Evolutionary conservation across 2,888 invertebrate species (phyloP), one percentile per base, ranked within the genome.

Genomic region (Luperina testacea): DNA sequence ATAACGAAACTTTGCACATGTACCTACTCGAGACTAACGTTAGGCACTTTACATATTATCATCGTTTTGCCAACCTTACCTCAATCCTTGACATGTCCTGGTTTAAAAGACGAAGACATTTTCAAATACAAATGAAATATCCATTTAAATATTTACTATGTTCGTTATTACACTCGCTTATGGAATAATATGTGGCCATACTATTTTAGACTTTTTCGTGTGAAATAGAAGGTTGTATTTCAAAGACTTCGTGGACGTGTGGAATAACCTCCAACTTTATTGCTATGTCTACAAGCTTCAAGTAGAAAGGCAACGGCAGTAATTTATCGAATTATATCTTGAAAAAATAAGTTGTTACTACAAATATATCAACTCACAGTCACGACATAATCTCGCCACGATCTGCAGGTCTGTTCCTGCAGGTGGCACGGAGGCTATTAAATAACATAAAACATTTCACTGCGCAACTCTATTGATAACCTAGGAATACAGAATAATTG

Each of bases 251-350:
- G n/a, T 51, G 42, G 42, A 45, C 38, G 68, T 80, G 42, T 51
- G 63, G 11, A 74, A 68, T 69, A 81, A 78, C 78, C 69, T 78
- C 64, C 72, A 67, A 38, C 13, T 71, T 65, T 68, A 75, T 64
- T 75, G 51, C 71, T 77, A 57, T 79, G 79, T 72, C 64, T 77
- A 74, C 73, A 75, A 77, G 53, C 72, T 82, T 42, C 15, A 68
- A 81, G 68, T 84, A 84, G 77, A 87, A 86, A 84, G 74, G 75
- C 70, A 77, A 77, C 53, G 70, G 76, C 42, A 86, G 68, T 73
- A 59, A 48, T 69, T 86, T 61, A 17, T 32, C 17, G 42, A 82
- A 82, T 63, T 45, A 82, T 74, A 67, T 83, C n/a, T 83, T 48
- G 13, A 61, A 83, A 75, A 77, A 81, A 74, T 81, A 61, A 68